A percentile compares a stretch with the other conserved stretches of the same genome.
These are phyloP conservation scores for Spea bombifrons DNA, from an alignment of 2,113 vertebrate species.

Conservation along the genomic window DNA sequence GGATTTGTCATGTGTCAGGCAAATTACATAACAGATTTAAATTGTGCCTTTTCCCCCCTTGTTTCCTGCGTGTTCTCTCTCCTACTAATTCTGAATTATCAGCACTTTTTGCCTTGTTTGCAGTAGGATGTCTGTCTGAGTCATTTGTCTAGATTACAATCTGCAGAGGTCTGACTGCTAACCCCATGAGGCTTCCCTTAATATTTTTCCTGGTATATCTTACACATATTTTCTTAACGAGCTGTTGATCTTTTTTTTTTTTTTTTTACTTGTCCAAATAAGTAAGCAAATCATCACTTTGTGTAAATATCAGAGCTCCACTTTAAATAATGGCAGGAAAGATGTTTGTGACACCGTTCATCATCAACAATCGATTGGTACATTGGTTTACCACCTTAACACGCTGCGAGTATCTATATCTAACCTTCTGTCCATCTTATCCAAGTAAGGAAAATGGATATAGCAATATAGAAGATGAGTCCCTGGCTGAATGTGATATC, in stretches of 20 bases:
- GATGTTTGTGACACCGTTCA: constrained; percentile 2
- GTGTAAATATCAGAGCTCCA: constrained; percentile 40
- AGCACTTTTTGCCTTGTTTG: constrained; percentile 56
- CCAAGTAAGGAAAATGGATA: too few species aligned
- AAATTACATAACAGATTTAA: constrained; percentile 36
- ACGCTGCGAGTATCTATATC: background rate
- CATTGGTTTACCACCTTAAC: background rate
- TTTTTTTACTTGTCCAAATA: background rate
- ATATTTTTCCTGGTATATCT: background rate
- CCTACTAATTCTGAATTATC: constrained; percentile 58
- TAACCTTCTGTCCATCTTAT: too few species aligned
- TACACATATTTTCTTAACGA: background rate
- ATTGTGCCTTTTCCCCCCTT: constrained; percentile 7
- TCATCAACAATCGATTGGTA: background rate
- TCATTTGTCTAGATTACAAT: constrained; percentile 70
- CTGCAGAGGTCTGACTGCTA: constrained; percentile 40
- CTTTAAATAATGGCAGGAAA: constrained; percentile 24
- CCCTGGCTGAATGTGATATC: too few species aligned
- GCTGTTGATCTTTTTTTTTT: background rate
- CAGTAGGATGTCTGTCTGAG: constrained; percentile 53
- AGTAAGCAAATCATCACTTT: background rate
- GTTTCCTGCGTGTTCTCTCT: constrained; percentile 48
- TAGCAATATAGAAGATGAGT: too few species aligned
- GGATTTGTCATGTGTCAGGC: constrained; percentile 51
- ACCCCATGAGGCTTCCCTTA: constrained; percentile 30